These are phyloP conservation scores for Chrosomus eos DNA, from an alignment of 2,797 vertebrate genomes.

Conservation along the genomic window DNA sequence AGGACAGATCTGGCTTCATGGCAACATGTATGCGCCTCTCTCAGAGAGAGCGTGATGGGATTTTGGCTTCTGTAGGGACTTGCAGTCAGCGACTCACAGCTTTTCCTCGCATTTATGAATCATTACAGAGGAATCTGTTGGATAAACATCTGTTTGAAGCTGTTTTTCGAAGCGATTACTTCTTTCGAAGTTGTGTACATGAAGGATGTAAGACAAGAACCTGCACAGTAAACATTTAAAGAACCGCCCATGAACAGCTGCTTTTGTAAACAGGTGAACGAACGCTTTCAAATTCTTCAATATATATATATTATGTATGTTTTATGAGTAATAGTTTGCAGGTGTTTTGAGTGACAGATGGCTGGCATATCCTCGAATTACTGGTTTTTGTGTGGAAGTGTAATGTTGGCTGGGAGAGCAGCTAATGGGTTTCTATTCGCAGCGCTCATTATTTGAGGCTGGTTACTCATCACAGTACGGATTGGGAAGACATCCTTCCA, in stretches of 20 bases:
- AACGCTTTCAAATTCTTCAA: neutral
- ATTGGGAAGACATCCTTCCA: neutral
- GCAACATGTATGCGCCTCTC: constrained; percentile 22
- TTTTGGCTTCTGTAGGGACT: constrained; percentile 33
- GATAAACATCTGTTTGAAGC: constrained; percentile 58
- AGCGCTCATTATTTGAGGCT: constrained; percentile 1
- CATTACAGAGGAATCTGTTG: constrained; percentile 58
- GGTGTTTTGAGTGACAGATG: constrained; percentile 37
- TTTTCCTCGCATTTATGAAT: constrained; percentile 54
- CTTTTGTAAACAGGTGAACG: constrained; percentile 38
- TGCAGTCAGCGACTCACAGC: constrained; percentile 28
- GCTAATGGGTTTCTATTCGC: constrained; percentile 14
- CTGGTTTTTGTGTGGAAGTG: neutral
- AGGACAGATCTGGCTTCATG: constrained; percentile 3
- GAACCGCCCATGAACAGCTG: constrained; percentile 18
- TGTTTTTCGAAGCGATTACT: constrained; percentile 31
- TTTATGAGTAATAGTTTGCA: neutral
- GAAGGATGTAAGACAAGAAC: constrained; percentile 25
- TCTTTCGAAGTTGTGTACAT: constrained; percentile 39
- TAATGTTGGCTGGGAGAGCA: neutral
- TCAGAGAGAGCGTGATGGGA: constrained; percentile 6
- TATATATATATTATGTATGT: neutral
- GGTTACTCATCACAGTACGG: constrained; percentile 12
- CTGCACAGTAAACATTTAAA: constrained; percentile 47
- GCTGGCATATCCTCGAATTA: constrained; percentile 3